These are phyloP conservation scores for Corvus cornix DNA, from an alignment of 2,113 vertebrate species.

Conservation along the genomic window DNA sequence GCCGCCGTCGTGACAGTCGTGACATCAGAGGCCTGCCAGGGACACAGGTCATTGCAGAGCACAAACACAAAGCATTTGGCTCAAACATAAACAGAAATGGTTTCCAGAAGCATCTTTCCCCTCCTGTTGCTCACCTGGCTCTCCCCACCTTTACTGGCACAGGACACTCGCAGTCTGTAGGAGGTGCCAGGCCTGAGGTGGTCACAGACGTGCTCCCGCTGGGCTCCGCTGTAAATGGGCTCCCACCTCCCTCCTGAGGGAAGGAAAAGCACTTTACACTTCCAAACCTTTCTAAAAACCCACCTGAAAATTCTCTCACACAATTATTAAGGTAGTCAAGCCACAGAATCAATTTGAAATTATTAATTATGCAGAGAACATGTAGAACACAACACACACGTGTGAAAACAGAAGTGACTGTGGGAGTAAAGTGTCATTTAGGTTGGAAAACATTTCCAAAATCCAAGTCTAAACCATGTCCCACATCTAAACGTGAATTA, in stretches of 20 bases:
- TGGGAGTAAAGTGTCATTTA: not conserved
- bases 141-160: slow-evolving; percentile 69
- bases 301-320: not conserved
- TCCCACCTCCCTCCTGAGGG: slow-evolving; percentile 74
- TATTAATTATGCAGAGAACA: not conserved
- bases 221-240: slow-evolving; percentile 65
- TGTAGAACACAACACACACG: rapidly evolving
- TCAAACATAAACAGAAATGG: not conserved
- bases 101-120: not conserved
- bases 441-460: not conserved
- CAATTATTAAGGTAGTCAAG: too few relatives aligned
- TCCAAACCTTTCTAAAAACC: not conserved
- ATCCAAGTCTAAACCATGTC: not conserved
- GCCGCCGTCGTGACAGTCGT: slow-evolving; percentile 69
- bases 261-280: not conserved
- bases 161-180: slow-evolving; percentile 76
- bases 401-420: not conserved
- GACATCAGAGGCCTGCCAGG: slow-evolving; percentile 74
- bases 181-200: slow-evolving; percentile 73
- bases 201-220: slow-evolving; percentile 74
- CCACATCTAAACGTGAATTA: not conserved
- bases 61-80: not conserved
- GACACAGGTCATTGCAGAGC: not conserved
- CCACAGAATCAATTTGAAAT: not conserved
- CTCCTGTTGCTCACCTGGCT: slow-evolving; percentile 71